Evolutionary conservation across 2,113 vertebrate genomes (phyloP), one percentile per base, ranked within the genome.

Genomic region (Balaenoptera acutorostrata): DNA sequence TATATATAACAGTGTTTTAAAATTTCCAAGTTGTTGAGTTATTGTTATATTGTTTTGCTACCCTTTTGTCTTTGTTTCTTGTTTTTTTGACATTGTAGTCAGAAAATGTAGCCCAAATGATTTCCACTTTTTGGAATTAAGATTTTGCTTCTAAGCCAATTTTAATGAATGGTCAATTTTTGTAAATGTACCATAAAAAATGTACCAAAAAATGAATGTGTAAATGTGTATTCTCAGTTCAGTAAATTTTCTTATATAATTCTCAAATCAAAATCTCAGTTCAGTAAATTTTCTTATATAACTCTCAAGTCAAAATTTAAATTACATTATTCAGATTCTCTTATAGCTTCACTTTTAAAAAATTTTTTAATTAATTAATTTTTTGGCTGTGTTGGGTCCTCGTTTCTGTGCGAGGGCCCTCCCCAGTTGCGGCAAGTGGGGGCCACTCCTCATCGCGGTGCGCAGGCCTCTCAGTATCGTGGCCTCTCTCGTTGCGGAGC

Each of bases 131-230:
- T 72, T 86, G 46, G 77, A 93, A 90, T 85, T 95, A 75, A 87
- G 57, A 78, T 59, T 88, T 93, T 61, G 33, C n/a, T 89, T 97
- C 13, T 61, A 71, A 78, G 63, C 10, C 27, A 88, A 59, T 69
- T 97, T 93, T 75, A 94, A 97, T 86, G 39, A 93, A 44, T 90
- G 21, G 2, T 31, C 63, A 52, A 39, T 77, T 93, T 97, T 94
- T 92, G 15, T 87, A 93, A 86, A 52, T 92, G 3, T 80, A 49
- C 52, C 27, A 49, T 25, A 92, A 25, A 52, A 52, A 52, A 52
- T 17, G 81, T 61, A 81, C 71, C 81, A 41, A 57, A 96, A 96
- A 97, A 85, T 57, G 33, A 84, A 59, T 21, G 14, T 72, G 4
- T 96, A 89, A 59, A 80, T 92, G 23, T 72, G 5, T 82, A 69